phyloP scores from a whole-genome alignment of 2,797 vertebrate species.

The Leuciscus waleckii region DNA sequence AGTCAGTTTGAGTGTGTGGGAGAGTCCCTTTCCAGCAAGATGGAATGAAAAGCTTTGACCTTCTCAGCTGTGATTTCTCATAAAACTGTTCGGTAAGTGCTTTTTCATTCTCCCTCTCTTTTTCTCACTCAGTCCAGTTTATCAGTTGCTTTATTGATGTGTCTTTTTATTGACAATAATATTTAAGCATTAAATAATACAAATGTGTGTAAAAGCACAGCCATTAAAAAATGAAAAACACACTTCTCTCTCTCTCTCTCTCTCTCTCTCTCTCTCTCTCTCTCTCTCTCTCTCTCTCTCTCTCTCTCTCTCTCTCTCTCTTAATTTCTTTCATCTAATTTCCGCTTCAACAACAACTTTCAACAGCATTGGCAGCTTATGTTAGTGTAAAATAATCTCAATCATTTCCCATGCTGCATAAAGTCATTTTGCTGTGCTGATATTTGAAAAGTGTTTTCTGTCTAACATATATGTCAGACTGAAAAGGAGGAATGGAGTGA shows the following conservation, averaged over 20 bases:
- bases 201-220: slow-evolving; percentile 1
- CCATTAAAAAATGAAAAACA: background rate
- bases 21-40: slow-evolving; percentile 50
- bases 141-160: slow-evolving; percentile 27
- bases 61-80: slow-evolving; percentile 55
- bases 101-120: slow-evolving; percentile 21
- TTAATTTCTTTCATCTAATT: background rate
- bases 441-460: slow-evolving; percentile 30
- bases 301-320: background rate
- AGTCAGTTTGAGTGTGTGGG: slow-evolving; percentile 41
- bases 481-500: background rate
- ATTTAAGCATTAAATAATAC: slow-evolving; percentile 30
- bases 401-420: slow-evolving; percentile 31
- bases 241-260: background rate
- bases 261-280: background rate
- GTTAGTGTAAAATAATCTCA: slow-evolving; percentile 45
- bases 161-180: slow-evolving; percentile 32
- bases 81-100: slow-evolving; percentile 51
- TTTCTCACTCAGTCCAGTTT: slow-evolving; percentile 28
- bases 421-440: slow-evolving; percentile 38
- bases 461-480: slow-evolving; percentile 20
- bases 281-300: background rate
- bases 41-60: slow-evolving; percentile 60
- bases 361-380: background rate
- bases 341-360: background rate